A percentile compares a stretch with the other conserved stretches of the same genome.
Conservation (phyloP, 2,113 vertebrate genomes). For the Elachura formosa region DNA sequence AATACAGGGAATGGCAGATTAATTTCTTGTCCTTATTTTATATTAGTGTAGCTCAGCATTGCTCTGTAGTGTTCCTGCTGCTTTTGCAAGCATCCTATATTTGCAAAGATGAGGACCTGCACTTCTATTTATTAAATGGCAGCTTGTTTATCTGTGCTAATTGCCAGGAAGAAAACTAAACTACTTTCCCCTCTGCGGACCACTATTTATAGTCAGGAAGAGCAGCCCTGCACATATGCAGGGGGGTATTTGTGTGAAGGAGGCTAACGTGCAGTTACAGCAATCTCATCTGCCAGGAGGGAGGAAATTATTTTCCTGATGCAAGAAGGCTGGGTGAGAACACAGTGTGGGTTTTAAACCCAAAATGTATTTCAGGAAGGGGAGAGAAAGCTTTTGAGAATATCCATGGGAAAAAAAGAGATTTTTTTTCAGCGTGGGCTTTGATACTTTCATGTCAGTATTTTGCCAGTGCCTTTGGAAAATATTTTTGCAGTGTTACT, state of each 20-base stretch:
- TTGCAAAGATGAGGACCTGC: not conserved
- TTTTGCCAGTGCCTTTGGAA: not conserved
- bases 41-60: not conserved
- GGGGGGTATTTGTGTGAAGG: not conserved
- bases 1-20: not conserved
- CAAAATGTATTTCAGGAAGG: not conserved
- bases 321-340: not conserved
- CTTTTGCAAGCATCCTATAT: not conserved
- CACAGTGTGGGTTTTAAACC: not conserved
- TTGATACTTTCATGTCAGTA: not conserved
- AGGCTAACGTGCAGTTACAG: not conserved
- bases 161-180: constrained; percentile 17
- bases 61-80: not conserved
- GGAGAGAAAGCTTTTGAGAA: not conserved
- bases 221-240: not conserved
- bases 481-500: not conserved
- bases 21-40: not conserved
- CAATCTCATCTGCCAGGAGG: not conserved
- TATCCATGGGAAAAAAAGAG: rapidly evolving
- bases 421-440: not conserved
- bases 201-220: not conserved
- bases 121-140: not conserved
- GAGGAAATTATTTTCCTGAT: not conserved
- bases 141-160: constrained; percentile 28
- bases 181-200: not conserved